Base-by-base conservation (phyloP, 2,113 vertebrate genomes). In the Thinocorus orbignyianus region DNA sequence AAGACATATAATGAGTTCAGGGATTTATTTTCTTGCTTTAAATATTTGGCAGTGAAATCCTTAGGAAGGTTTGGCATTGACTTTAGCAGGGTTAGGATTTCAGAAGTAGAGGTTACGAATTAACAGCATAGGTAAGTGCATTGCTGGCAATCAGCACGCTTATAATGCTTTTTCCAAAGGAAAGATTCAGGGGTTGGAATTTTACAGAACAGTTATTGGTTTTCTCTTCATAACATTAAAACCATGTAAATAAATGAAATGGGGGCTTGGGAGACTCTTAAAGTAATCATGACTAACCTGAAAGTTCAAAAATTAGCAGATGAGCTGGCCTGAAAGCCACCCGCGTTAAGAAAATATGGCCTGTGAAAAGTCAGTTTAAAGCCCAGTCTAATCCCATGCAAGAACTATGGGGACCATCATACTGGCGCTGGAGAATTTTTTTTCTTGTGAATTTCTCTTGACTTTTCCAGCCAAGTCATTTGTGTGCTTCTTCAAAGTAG, bases 1-100 rank as follows among this genome's bases (percentile, higher is more conserved):
- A 80, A 86, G 70, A 83, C 41, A 39, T 1, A 54, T 33, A 58
- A 62, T 51, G 20, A 77, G 24, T 26, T 73, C 58, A 86, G 49
- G 26, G 82, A 54, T 79, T 93, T 44, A 62, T 92, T 88, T 88
- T 58, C 54, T 31, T 88, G 46, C 37, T 85, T 94, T 88, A 90
- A 82, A n/a, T 70, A 35, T 58, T 52, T 51, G 58, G 54, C 81
- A 79, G 24, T 35, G 9, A 83, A 95, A 93, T 70, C 49, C 58
- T 33, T 31, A 13, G 31, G 57, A 72, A 83, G 41, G 44, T 88
- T 80, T 90, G 85, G 74, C 81, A 73, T 7, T 48, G 65, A 80
- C 37, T 90, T 90, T 74, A 70, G 31, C 74, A 51, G 20, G 23
- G 58, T 57, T 66, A 61, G 49, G 58, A 82, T 82, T 95, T 90